Percentiles rank a stretch among this genome's conserved stretches.
Evolutionary conservation across 2,888 invertebrate species (phyloP).

Genomic region (Autographa gamma): DNA sequence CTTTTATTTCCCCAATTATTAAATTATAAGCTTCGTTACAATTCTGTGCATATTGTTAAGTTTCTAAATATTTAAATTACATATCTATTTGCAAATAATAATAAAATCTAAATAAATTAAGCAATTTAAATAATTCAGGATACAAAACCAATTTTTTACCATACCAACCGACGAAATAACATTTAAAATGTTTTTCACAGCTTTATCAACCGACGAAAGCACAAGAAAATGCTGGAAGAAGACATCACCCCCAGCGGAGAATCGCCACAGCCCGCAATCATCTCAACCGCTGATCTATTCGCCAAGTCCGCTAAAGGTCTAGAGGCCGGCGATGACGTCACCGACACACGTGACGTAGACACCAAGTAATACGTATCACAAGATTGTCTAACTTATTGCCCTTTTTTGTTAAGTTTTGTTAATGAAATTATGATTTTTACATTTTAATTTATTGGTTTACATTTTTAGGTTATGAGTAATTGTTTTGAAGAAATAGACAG

Average conservation of each 20-base stretch:
- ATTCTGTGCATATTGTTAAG: too few species aligned
- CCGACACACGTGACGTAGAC: background rate
- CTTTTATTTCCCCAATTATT: too few species aligned
- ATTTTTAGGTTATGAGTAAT: background rate
- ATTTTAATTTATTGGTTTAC: background rate
- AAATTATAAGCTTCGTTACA: too few species aligned
- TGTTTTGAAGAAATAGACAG: background rate
- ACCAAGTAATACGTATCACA: slow-evolving; percentile 48
- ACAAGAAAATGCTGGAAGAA: slow-evolving; percentile 82
- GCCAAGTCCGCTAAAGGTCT: slow-evolving; percentile 54
- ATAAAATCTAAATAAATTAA: too few species aligned
- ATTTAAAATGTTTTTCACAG: slow-evolving; percentile 59
- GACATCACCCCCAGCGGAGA: slow-evolving; percentile 72
- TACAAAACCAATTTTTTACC: slow-evolving; percentile 11
- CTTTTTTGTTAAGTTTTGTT: background rate
- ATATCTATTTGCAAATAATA: too few species aligned
- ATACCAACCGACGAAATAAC: too few species aligned
- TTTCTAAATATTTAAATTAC: too few species aligned
- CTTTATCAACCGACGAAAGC: slow-evolving; percentile 74
- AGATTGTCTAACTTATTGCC: slow-evolving; percentile 20
- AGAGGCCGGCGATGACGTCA: slow-evolving; percentile 22
- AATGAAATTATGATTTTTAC: background rate
- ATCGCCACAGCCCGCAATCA: slow-evolving; percentile 68
- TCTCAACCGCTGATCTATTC: slow-evolving; percentile 80
- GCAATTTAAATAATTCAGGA: slow-evolving; percentile 45